Evolutionary conservation across 2,797 vertebrate genomes (phyloP), one percentile per base, ranked within the genome.

Genomic region (Chlorospingus semifuscus): DNA sequence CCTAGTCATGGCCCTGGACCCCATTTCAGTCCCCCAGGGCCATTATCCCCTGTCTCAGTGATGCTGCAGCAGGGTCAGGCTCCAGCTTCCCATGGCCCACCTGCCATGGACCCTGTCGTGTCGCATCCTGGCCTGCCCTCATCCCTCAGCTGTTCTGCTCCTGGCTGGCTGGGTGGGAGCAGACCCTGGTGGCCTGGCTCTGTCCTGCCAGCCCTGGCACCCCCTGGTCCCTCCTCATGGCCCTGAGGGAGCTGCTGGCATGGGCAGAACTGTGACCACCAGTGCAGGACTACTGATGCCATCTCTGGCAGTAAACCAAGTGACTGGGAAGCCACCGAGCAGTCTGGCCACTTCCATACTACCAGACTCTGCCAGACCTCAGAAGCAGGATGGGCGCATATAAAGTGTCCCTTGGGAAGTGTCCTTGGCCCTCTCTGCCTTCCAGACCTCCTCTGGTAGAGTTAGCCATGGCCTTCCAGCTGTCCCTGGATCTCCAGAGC

Each of bases 251-350:
- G 57, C 11, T 0, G 0, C 15, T 4, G 12, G 27, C 4, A 0
- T 0, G 0, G 10, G 15, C 13, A 69, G 41, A 8, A 20, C n/a
- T 2, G 20, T 42, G 57, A 24, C 21, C 4, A 15, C 39, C 36
- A 32, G 19, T 8, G 26, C 49, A 26, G 63, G 36, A 59, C 26
- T 9, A 11, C 20, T 11, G 42, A 19, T 26, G 21, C 6, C 20
- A 3, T 34, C 61, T 32, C 29, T 36, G 26, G 15, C 55, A 34
- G 14, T 8, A 24, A 77, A 30, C 6, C 4, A 7, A 47, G 37
- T 7, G 32, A 15, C 46, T 57, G 1, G 6, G 49, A 74, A 24
- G 44, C 18, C 17, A 22, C 23, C 0, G 0, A 12, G 24, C 16
- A 37, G 16, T 14, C 39, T 50, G 65, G 29, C 7, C 27, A 12